Evolutionary conservation across 2,797 vertebrate species (phyloP).

Genomic region (Clangula hyemalis): DNA sequence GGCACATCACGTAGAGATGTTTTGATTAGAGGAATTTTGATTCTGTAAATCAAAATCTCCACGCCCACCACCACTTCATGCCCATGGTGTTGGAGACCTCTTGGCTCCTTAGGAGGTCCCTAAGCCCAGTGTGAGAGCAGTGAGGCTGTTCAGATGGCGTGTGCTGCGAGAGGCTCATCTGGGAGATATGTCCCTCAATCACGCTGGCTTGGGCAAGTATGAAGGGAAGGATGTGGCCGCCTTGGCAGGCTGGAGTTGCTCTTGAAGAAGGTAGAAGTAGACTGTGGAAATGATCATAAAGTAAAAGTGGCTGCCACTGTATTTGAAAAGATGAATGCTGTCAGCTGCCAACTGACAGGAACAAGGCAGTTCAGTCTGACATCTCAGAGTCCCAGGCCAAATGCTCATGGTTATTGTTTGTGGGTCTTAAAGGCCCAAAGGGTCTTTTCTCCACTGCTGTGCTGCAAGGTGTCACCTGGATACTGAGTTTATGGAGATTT

Average conservation of each 20-base stretch:
- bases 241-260: background rate
- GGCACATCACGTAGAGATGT: background rate
- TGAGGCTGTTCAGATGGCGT: background rate
- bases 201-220: background rate
- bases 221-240: background rate
- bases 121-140: background rate
- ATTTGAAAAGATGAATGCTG: background rate
- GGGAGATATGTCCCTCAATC: background rate
- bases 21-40: background rate
- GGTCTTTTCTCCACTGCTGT: background rate
- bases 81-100: background rate
- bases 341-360: background rate
- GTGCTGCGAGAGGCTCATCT: background rate
- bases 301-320: background rate
- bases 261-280: background rate
- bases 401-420: background rate
- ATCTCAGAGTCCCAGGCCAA: background rate
- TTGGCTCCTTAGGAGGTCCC: background rate
- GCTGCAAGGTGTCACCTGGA: background rate
- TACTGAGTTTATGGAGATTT: background rate
- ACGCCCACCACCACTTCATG: background rate
- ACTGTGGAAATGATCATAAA: background rate
- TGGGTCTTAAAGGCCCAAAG: background rate
- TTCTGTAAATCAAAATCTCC: background rate
- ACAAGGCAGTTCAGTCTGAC: background rate